Percentiles rank a stretch among this genome's conserved stretches.
phyloP scores from a whole-genome alignment of 2,113 vertebrate species.

The Chinchilla lanigera region DNA sequence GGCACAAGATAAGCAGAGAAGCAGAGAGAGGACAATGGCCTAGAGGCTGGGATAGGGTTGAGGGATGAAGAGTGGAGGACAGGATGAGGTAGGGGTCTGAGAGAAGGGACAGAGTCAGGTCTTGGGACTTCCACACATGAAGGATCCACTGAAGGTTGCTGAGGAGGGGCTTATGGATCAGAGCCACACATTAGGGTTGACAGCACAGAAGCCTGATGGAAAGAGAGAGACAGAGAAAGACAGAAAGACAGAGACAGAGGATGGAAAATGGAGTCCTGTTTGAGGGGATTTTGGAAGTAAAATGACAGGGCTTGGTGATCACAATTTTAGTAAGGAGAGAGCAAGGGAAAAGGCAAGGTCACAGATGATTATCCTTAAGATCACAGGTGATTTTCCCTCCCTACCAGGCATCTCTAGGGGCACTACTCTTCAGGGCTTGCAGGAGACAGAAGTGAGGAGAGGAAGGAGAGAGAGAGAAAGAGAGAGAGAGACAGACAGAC shows the following conservation, averaged over 20 bases:
- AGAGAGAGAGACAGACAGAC: too few species aligned
- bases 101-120: not conserved
- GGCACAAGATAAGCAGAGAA: not conserved
- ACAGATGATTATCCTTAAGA: not conserved
- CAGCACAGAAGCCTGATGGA: not conserved
- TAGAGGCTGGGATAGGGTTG: not conserved
- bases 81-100: not conserved
- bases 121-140: not conserved
- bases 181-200: not conserved
- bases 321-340: not conserved
- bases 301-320: not conserved
- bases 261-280: not conserved
- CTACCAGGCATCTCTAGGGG: not conserved
- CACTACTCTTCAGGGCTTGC: not conserved
- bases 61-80: not conserved
- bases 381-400: not conserved
- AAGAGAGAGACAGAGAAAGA: not conserved
- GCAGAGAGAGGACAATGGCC: not conserved
- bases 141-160: not conserved
- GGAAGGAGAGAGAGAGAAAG: too few species aligned
- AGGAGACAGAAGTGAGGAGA: not conserved
- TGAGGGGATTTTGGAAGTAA: constrained; percentile 17
- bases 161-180: not conserved
- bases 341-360: not conserved
- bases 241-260: not conserved